These are phyloP conservation scores for Zaprionus obscuricornis DNA, from an alignment of 2,888 invertebrate genomes.

Conservation along the genomic window DNA sequence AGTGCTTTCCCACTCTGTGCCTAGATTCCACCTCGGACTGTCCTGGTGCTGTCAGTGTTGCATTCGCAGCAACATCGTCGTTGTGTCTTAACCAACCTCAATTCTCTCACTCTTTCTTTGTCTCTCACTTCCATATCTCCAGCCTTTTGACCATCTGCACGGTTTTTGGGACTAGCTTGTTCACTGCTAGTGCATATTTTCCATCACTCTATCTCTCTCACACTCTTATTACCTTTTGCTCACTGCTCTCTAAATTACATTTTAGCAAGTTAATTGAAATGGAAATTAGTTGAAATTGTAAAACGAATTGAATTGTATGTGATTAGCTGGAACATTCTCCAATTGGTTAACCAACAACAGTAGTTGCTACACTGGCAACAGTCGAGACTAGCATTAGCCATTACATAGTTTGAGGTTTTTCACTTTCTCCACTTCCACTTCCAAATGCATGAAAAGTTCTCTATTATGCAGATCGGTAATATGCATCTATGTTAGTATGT, in stretches of 20 bases:
- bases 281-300: slow-evolving; percentile 83
- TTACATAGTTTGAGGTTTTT: slow-evolving; percentile 13
- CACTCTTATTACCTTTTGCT: no score
- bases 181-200: no score
- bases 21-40: slow-evolving; percentile 28
- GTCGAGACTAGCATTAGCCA: slow-evolving; percentile 2
- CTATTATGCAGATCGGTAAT: no score
- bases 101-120: not conserved
- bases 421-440: no score
- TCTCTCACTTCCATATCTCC: not conserved
- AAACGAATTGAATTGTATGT: slow-evolving; percentile 82
- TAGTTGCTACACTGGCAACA: slow-evolving; percentile 2
- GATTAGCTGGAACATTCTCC: slow-evolving; percentile 80
- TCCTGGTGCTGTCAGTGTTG: slow-evolving; percentile 40
- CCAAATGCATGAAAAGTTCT: no score
- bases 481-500: not conserved
- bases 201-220: no score
- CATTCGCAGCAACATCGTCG: slow-evolving; percentile 44
- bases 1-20: not conserved
- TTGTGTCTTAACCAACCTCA: slow-evolving; percentile 19
- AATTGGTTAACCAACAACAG: slow-evolving; percentile 71
- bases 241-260: slow-evolving; percentile 80
- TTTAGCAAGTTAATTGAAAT: slow-evolving; percentile 83
- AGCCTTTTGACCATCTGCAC: slow-evolving; percentile 2
- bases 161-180: slow-evolving; percentile 30